phyloP scores from a whole-genome alignment of 30 jellyfish, hydroid and myxozoan genomes.

The Chrysaora quinquecirrha region DNA sequence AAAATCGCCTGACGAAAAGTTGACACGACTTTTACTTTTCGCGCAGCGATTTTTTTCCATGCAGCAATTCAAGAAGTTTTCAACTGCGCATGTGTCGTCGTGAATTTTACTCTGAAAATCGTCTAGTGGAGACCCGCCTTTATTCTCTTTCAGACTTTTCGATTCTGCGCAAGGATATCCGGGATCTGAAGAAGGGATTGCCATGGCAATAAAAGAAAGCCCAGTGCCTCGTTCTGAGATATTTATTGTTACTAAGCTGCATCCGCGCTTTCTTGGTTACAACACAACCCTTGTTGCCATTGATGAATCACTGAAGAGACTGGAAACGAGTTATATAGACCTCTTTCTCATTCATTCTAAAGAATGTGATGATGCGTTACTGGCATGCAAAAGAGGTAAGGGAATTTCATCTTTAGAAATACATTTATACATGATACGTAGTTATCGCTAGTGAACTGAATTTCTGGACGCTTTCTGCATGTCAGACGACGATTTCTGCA shows the following conservation, averaged over 20 bases:
- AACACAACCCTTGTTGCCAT: conserved; percentile 84
- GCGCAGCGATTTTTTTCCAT: too few relatives aligned
- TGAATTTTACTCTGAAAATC: too few relatives aligned
- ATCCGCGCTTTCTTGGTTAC: conserved; percentile 89
- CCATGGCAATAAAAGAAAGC: conserved; percentile 79
- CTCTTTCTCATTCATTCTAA: conserved; percentile 81
- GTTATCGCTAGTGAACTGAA: too few relatives aligned
- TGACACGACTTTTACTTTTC: too few relatives aligned
- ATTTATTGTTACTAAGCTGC: conserved; percentile 86
- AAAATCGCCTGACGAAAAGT: too few relatives aligned
- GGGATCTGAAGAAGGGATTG: conserved; percentile 86
- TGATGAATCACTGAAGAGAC: conserved; percentile 76
- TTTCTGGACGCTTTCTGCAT: too few relatives aligned
- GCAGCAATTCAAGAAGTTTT: too few relatives aligned
- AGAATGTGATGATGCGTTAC: conserved; percentile 85
- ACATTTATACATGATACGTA: too few relatives aligned
- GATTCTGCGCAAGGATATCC: conserved; percentile 96
- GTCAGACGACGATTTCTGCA: too few relatives aligned
- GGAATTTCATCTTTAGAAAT: too few relatives aligned
- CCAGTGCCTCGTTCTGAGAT: conserved; percentile 82
- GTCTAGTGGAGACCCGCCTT: too few relatives aligned
- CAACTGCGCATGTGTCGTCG: too few relatives aligned
- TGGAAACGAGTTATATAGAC: conserved; percentile 79
- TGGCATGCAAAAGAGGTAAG: conserved; percentile 82
- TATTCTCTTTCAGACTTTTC: conserved; percentile 59